These are phyloP conservation scores for Astreopora myriophthalma DNA, from an alignment of 64 coral and sea anemone genomes.

Conservation along the genomic window DNA sequence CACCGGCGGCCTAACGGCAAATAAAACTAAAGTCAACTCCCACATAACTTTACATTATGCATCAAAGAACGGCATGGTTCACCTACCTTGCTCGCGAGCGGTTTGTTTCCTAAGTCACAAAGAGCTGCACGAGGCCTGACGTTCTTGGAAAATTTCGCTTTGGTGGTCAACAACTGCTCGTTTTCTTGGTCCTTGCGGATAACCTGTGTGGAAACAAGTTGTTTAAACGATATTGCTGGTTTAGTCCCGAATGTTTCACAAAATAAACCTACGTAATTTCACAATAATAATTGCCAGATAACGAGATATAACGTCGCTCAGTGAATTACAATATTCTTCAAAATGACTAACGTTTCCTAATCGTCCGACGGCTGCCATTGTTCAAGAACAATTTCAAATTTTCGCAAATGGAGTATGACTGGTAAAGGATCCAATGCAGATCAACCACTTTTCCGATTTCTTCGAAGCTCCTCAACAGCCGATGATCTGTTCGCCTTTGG, in stretches of 20 bases:
- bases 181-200: constrained; percentile 55
- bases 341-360: constrained; percentile 19
- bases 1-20: not conserved
- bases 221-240: not conserved
- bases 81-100: constrained; percentile 15
- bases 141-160: constrained; percentile 51
- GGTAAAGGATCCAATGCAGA: not conserved
- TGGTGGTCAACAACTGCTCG: constrained; percentile 43
- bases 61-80: not conserved
- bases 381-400: not conserved
- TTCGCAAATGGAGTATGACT: not conserved
- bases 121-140: constrained; percentile 74
- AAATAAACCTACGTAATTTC: not conserved
- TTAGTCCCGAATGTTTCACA: not conserved
- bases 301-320: not conserved
- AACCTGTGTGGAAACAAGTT: constrained; percentile 5
- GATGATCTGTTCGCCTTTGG: constrained; percentile 60
- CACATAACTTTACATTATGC: not conserved
- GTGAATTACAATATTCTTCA: not conserved
- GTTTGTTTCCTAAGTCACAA: constrained; percentile 85
- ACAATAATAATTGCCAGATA: not conserved
- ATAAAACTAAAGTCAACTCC: not conserved
- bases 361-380: constrained; percentile 44
- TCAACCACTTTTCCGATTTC: not conserved
- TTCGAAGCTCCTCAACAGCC: not conserved